phyloP scores from a whole-genome alignment of 2,888 invertebrate genomes.

The Acanthopleura granulata region DNA sequence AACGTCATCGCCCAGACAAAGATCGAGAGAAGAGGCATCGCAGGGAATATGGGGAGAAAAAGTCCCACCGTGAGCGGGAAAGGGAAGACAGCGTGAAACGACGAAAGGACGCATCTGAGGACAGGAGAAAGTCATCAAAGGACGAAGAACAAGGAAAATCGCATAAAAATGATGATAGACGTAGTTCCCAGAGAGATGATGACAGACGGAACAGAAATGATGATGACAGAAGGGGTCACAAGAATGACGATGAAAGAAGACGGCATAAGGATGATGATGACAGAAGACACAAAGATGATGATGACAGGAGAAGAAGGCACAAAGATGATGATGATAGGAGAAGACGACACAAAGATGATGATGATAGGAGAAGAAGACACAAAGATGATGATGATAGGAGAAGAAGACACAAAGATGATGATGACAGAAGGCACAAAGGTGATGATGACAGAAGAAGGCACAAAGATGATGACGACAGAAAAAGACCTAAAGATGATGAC shows the following conservation, averaged over 20 bases:
- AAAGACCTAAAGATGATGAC: not conserved
- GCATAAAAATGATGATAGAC: not conserved
- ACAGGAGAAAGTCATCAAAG: not conserved
- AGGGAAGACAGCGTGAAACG: not conserved
- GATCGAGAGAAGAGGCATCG: not conserved
- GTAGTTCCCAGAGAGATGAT: not conserved
- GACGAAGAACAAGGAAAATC: not conserved
- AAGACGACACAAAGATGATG: not conserved
- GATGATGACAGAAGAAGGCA: not conserved
- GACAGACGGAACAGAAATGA: not conserved
- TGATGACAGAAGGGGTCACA: conserved; percentile 35
- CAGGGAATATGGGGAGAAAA: conserved; percentile 6
- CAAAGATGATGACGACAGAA: conserved; percentile 13
- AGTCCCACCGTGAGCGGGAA: conserved; percentile 3
- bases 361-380: conserved; percentile 23
- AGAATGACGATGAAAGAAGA: conserved; percentile 29
- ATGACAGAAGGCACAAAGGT: conserved; percentile 21
- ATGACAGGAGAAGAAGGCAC: not conserved
- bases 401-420: conserved; percentile 36
- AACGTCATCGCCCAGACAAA: no score
- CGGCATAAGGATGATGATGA: conserved; percentile 30
- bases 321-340: conserved; percentile 9
- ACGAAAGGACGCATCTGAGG: not conserved
- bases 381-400: conserved; percentile 37
- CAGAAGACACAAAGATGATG: not conserved